phyloP scores from a whole-genome alignment of 2,888 invertebrate genomes.

The Panzeria rudis region DNA sequence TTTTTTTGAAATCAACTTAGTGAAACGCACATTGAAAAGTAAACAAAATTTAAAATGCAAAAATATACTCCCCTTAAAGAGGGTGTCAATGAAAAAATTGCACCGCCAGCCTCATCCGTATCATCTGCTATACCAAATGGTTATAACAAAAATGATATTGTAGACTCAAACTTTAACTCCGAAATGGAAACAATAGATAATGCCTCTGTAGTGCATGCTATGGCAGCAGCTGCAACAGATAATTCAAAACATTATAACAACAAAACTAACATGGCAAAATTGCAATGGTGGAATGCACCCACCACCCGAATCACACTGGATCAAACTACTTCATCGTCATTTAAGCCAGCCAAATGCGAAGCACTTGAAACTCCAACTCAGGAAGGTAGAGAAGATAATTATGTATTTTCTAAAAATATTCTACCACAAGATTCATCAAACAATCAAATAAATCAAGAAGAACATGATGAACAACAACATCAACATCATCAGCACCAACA shows the following conservation, averaged over 20 bases:
- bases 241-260: conserved; percentile 73
- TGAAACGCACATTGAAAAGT: conserved; percentile 45
- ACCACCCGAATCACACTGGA: conserved; percentile 63
- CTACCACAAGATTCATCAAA: conserved; percentile 26
- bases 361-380: conserved; percentile 41
- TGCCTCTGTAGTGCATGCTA: background rate
- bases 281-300: conserved; percentile 80
- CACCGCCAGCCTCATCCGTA: conserved; percentile 7
- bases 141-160: conserved; percentile 24
- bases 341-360: conserved; percentile 20
- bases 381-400: conserved; percentile 26
- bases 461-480: conserved; percentile 5
- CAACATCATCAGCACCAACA: conserved; percentile 24
- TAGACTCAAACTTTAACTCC: conserved; percentile 24
- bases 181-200: conserved; percentile 31
- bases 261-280: conserved; percentile 77
- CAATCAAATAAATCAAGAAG: conserved; percentile 17
- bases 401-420: conserved; percentile 21
- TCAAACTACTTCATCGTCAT: conserved; percentile 9
- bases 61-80: conserved; percentile 66
- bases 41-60: conserved; percentile 61
- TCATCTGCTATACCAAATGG: conserved; percentile 42
- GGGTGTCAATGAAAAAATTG: conserved; percentile 33
- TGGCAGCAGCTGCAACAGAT: background rate
- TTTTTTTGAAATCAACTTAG: conserved; percentile 43